These are phyloP conservation scores for Lepetodrilus schrolli DNA, from an alignment of 2,888 invertebrate species.

Conservation along the genomic window DNA sequence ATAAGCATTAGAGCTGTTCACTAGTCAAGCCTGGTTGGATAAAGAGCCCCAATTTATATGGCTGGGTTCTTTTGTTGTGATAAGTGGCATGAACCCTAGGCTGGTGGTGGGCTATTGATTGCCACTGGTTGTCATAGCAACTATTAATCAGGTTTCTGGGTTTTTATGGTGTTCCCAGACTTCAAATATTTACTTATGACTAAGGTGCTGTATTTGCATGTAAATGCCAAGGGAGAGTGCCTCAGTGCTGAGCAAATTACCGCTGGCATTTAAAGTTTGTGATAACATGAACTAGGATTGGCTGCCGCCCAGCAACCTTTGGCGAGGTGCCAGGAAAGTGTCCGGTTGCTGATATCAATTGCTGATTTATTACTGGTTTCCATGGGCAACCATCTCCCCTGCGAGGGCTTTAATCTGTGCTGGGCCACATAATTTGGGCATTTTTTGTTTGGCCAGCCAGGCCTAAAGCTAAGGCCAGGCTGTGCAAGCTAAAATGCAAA, in stretches of 20 bases:
- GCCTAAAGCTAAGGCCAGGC: constrained; percentile 13
- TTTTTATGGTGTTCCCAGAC: constrained; percentile 14
- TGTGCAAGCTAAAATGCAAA: neutral
- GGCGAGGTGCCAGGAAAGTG: constrained; percentile 7
- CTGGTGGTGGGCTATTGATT: constrained; percentile 34
- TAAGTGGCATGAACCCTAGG: neutral
- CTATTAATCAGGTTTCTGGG: constrained; percentile 6
- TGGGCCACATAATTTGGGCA: neutral
- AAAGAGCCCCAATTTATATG: neutral
- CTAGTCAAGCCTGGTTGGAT: neutral
- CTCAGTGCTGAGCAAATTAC: neutral
- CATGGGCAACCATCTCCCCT: constrained; percentile 16
- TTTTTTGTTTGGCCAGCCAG: neutral
- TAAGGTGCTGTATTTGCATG: constrained; percentile 16
- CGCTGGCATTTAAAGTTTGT: constrained; percentile 1
- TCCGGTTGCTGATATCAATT: constrained; percentile 6
- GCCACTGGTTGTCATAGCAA: constrained; percentile 34
- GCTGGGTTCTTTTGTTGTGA: neutral
- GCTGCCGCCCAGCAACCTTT: constrained; percentile 18
- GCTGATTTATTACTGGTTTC: constrained; percentile 8
- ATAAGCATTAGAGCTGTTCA: neutral
- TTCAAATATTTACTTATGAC: constrained; percentile 25
- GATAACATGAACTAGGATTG: constrained; percentile 16
- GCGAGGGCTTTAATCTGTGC: constrained; percentile 5
- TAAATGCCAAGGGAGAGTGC: constrained; percentile 1